phyloP scores from a whole-genome alignment of 2,888 invertebrate genomes.

The Molorchus minor region DNA sequence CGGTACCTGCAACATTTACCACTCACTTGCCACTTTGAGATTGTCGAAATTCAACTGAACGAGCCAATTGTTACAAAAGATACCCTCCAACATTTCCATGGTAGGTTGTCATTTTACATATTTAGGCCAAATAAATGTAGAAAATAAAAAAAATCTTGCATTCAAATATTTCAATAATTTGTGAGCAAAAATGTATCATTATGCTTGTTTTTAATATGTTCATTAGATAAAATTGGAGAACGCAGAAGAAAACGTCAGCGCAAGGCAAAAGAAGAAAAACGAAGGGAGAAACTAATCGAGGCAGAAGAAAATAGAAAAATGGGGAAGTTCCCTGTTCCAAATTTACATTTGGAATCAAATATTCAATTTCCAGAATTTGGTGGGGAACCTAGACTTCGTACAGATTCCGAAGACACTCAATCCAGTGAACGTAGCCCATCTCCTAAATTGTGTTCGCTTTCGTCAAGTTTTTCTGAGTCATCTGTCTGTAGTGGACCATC shows the following conservation, averaged over 20 bases:
- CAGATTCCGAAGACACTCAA: slow-evolving; percentile 49
- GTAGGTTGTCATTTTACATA: no score
- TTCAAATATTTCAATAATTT: no score
- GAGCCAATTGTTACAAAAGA: slow-evolving; percentile 75
- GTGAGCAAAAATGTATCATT: not conserved
- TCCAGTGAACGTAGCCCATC: slow-evolving; percentile 53
- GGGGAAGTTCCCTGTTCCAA: slow-evolving; percentile 71
- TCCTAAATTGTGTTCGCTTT: slow-evolving; percentile 40
- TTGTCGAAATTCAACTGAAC: slow-evolving; percentile 85
- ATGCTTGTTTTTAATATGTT: not conserved
- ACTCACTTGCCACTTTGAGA: slow-evolving; percentile 87
- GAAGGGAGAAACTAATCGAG: slow-evolving; percentile 79
- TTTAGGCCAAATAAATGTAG: no score
- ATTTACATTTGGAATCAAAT: slow-evolving; percentile 72
- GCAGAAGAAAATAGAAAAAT: slow-evolving; percentile 76
- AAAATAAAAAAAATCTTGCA: no score
- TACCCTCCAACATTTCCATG: slow-evolving; percentile 75
- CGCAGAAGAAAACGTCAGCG: slow-evolving; percentile 75
- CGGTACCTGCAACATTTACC: slow-evolving; percentile 88
- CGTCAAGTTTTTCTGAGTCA: slow-evolving; percentile 49
- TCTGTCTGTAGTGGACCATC: slow-evolving; percentile 62
- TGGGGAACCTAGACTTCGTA: slow-evolving; percentile 38
- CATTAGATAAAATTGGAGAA: slow-evolving; percentile 78
- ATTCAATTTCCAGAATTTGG: slow-evolving; percentile 66
- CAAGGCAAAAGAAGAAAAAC: slow-evolving; percentile 79